phyloP scores from a whole-genome alignment of 1,140 invertebrate species.

The Drosophila setifemur region DNA sequence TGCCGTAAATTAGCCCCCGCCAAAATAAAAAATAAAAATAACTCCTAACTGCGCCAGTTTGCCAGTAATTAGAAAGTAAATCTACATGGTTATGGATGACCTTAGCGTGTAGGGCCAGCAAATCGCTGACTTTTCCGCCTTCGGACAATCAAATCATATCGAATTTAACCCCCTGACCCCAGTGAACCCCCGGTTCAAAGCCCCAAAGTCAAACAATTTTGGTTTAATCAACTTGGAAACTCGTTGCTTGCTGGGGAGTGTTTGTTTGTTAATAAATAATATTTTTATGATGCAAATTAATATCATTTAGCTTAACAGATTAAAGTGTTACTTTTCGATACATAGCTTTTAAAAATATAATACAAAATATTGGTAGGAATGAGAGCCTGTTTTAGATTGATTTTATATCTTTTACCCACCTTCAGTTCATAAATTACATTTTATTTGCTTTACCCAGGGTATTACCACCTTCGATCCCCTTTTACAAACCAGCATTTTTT shows the following conservation, averaged over 20 bases:
- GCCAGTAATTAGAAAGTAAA: conserved; percentile 69
- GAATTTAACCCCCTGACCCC: conserved; percentile 65
- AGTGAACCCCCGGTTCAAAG: conserved; percentile 23
- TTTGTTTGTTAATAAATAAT: no score
- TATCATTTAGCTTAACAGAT: no score
- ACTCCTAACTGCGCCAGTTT: conserved; percentile 32
- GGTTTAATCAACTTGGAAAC: conserved; percentile 60
- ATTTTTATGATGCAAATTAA: no score
- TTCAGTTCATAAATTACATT: neutral
- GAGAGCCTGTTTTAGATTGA: no score
- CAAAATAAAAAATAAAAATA: no score
- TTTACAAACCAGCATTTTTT: neutral
- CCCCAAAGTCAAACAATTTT: conserved; percentile 71
- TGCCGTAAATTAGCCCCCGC: conserved; percentile 67
- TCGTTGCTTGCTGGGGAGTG: neutral
- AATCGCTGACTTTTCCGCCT: conserved; percentile 29
- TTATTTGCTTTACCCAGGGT: neutral
- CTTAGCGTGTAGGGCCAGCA: conserved; percentile 20
- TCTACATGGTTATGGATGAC: conserved; percentile 42
- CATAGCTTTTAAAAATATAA: no score
- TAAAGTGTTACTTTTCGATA: no score
- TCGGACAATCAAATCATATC: conserved; percentile 72
- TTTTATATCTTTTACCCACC: no score
- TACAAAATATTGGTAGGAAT: no score
- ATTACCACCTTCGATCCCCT: neutral